These are phyloP conservation scores for Hydroisotoma schaefferi DNA, from an alignment of 2,888 invertebrate genomes.

Conservation along the genomic window DNA sequence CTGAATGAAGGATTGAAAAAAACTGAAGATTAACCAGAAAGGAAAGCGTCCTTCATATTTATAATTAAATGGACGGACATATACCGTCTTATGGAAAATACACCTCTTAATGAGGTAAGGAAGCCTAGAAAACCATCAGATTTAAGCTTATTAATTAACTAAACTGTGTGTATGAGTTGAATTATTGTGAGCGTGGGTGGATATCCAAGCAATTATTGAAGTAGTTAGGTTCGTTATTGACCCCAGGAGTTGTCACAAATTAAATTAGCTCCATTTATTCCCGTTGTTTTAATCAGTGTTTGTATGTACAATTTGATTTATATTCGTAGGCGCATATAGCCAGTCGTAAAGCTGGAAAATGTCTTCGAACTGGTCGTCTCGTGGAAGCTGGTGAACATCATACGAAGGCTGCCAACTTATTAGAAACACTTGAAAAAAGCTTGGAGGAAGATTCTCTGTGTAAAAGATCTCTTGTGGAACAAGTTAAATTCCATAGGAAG, in stretches of 20 bases:
- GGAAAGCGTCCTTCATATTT: background rate
- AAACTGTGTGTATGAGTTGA: too few species aligned
- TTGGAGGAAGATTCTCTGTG: conserved; percentile 35
- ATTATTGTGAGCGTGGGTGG: too few species aligned
- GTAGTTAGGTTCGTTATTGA: too few species aligned
- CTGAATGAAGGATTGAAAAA: too few species aligned
- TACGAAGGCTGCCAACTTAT: conserved; percentile 34
- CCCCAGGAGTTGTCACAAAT: too few species aligned
- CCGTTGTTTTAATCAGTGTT: too few species aligned
- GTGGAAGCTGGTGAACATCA: conserved; percentile 39
- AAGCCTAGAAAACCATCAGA: too few species aligned
- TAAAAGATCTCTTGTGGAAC: conserved; percentile 39
- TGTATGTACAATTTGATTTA: background rate
- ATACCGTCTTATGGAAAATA: conserved; percentile 35
- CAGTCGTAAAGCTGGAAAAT: conserved; percentile 40
- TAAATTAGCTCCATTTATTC: too few species aligned
- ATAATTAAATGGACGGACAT: background rate
- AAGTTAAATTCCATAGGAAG: conserved; percentile 38
- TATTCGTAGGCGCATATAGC: conserved; percentile 40
- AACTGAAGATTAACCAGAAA: too few species aligned
- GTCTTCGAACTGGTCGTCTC: conserved; percentile 36
- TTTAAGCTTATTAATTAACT: background rate
- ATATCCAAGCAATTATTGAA: too few species aligned
- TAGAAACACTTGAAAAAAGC: conserved; percentile 29
- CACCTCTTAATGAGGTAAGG: conserved; percentile 38